phyloP scores from a whole-genome alignment of 2,113 vertebrate genomes.

The Pholis gunnellus region DNA sequence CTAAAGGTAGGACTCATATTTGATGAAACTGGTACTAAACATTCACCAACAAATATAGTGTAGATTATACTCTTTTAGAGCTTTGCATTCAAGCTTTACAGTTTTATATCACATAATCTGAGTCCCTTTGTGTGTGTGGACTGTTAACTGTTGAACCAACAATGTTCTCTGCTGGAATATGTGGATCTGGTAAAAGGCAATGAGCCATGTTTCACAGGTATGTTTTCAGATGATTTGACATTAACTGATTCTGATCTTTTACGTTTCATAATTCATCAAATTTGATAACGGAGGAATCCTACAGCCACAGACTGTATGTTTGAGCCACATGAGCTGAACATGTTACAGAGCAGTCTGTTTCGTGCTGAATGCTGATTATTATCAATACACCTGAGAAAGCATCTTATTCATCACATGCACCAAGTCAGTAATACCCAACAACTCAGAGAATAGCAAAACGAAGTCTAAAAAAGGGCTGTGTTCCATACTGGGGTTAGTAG shows the following conservation, averaged over 20 bases:
- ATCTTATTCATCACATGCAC: too few species aligned
- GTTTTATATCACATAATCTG: not conserved
- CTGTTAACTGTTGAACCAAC: not conserved
- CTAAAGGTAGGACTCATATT: constrained; percentile 74
- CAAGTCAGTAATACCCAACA: too few species aligned
- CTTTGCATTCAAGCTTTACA: not conserved
- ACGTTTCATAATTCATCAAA: not conserved
- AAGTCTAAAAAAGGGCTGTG: too few species aligned
- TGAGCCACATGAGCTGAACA: too few species aligned
- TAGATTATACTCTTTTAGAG: not conserved
- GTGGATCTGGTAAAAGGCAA: not conserved
- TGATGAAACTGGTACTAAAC: not conserved
- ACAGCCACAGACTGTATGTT: too few species aligned
- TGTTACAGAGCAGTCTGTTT: too few species aligned
- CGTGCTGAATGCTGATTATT: too few species aligned
- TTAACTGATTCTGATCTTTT: not conserved
- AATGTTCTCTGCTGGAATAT: not conserved
- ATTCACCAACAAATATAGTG: not conserved
- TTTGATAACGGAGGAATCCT: too few species aligned
- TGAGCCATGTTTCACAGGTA: not conserved
- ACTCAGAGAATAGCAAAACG: too few species aligned
- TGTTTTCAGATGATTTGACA: not conserved
- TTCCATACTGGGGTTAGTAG: too few species aligned
- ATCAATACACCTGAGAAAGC: too few species aligned
- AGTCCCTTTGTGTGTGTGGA: not conserved